Conservation (phyloP, 1,140 invertebrate species). For the Mercenaria mercenaria region DNA sequence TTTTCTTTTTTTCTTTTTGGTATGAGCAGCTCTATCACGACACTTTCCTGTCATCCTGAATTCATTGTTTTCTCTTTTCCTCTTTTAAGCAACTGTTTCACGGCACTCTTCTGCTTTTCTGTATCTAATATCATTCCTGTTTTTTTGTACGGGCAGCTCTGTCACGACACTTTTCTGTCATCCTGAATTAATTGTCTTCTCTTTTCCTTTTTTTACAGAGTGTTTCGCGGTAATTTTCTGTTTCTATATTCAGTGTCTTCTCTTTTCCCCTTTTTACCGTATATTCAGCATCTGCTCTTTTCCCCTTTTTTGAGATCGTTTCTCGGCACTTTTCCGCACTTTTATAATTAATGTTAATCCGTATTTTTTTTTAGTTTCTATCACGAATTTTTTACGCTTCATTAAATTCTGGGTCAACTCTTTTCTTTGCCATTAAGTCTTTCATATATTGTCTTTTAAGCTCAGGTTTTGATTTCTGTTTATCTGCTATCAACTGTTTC, state of each 20-base stretch:
- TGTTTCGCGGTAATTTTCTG: constrained; percentile 25
- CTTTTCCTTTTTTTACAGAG: not conserved
- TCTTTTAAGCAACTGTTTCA: not conserved
- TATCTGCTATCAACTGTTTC: not conserved
- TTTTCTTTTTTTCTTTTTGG: too few species aligned
- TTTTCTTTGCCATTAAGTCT: not conserved
- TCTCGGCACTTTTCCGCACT: not conserved
- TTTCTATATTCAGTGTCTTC: too few species aligned
- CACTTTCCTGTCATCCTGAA: constrained; percentile 8
- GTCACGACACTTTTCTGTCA: constrained; percentile 8
- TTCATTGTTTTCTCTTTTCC: not conserved
- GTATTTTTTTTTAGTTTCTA: not conserved
- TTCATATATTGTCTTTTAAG: not conserved
- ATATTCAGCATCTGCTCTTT: not conserved
- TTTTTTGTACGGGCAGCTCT: not conserved
- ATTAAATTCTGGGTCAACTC: not conserved
- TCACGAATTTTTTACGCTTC: constrained; percentile 1
- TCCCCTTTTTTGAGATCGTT: not conserved
- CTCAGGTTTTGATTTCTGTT: not conserved
- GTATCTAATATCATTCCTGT: not conserved
- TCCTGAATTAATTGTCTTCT: not conserved
- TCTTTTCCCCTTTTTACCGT: too few species aligned
- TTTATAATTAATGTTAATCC: not conserved
- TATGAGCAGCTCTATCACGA: not conserved
- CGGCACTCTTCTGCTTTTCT: not conserved